Conservation (phyloP, 2,888 invertebrate species). For the Lepidochrysops patricia region DNA sequence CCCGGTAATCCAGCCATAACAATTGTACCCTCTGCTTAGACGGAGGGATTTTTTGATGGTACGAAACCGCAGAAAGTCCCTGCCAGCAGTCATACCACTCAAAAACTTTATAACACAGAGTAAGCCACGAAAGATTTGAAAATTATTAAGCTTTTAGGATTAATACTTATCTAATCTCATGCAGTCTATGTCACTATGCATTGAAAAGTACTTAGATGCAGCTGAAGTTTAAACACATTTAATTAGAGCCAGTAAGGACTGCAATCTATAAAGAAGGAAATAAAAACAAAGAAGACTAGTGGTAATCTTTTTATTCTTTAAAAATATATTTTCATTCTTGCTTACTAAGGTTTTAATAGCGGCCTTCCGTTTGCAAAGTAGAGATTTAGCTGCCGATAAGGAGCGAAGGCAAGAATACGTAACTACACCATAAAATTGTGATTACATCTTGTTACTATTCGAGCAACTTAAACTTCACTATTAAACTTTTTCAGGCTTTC, state of each 20-base stretch:
- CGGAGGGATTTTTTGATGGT: not conserved
- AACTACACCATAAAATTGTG: slow-evolving; percentile 25
- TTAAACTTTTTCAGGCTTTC: not conserved
- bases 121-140: not conserved
- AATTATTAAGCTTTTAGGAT: not conserved
- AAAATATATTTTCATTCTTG: slow-evolving; percentile 26
- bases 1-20: slow-evolving; percentile 1
- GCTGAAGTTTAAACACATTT: not conserved
- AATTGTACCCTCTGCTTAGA: not conserved
- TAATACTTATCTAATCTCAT: not conserved
- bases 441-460: slow-evolving; percentile 23
- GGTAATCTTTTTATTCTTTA: slow-evolving; percentile 14
- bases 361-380: slow-evolving; percentile 24
- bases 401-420: slow-evolving; percentile 23
- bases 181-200: not conserved
- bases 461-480: slow-evolving; percentile 8
- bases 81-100: too few relatives aligned
- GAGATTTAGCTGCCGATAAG: slow-evolving; percentile 29
- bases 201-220: not conserved
- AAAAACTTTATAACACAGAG: not conserved
- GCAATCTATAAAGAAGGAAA: not conserved
- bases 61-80: not conserved
- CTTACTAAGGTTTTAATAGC: slow-evolving; percentile 26
- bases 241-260: not conserved
- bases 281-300: slow-evolving; percentile 12